Evolutionary conservation across 2,888 invertebrate genomes (phyloP).

Genomic region (Polia nebulosa): DNA sequence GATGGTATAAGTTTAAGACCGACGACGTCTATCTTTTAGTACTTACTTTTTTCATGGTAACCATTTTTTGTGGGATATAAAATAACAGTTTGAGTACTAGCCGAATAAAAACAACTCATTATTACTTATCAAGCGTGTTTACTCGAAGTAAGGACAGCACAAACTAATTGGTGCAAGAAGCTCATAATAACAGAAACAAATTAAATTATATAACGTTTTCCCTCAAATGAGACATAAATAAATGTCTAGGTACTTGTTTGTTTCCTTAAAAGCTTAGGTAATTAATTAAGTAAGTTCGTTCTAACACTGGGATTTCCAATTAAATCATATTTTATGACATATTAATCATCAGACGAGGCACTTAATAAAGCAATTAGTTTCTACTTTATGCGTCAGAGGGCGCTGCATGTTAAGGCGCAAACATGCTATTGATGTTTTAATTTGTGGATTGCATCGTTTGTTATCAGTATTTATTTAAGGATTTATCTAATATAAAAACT

Average conservation of each 20-base stretch:
- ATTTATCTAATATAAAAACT: too few species aligned
- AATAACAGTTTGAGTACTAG: conserved; percentile 24
- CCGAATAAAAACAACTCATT: conserved; percentile 42
- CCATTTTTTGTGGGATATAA: conserved; percentile 24
- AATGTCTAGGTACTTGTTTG: neutral
- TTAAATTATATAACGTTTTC: conserved; percentile 18
- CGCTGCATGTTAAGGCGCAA: neutral
- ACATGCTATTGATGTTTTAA: neutral
- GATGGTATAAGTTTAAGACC: neutral
- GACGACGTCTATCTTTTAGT: neutral
- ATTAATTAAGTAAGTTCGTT: neutral
- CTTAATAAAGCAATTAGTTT: conserved; percentile 1
- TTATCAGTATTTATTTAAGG: too few species aligned
- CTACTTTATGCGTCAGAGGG: conserved; percentile 3
- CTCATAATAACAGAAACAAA: neutral
- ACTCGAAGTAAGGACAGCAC: conserved; percentile 1
- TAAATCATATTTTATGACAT: neutral
- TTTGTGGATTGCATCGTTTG: too few species aligned
- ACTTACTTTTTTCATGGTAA: conserved; percentile 12
- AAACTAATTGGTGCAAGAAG: conserved; percentile 6
- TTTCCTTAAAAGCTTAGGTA: conserved; percentile 3
- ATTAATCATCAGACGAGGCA: neutral
- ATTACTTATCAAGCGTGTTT: neutral
- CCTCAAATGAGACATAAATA: conserved; percentile 16
- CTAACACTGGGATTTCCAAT: neutral